These are phyloP conservation scores for Heliconius ethilla DNA, from an alignment of 2,888 invertebrate genomes.

Conservation along the genomic window DNA sequence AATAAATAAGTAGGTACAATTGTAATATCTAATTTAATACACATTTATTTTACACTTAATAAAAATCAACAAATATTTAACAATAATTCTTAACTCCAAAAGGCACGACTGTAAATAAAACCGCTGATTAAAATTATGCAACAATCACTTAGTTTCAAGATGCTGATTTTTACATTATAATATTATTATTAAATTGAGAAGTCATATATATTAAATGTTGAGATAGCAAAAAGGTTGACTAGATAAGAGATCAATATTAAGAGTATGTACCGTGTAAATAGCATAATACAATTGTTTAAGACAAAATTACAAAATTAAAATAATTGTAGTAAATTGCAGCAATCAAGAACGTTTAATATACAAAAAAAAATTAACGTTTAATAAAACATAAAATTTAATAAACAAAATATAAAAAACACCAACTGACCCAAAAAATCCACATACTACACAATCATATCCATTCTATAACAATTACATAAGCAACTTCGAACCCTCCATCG, in stretches of 20 bases:
- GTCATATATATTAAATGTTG: neutral
- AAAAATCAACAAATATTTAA: conserved; percentile 30
- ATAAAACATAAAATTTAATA: neutral
- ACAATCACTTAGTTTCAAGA: neutral
- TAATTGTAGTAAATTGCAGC: neutral
- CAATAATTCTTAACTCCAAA: conserved; percentile 27
- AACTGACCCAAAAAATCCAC: neutral
- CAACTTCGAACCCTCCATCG: conserved; percentile 21
- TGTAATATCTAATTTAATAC: conserved; percentile 22
- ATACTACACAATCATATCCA: neutral
- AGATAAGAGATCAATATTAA: neutral
- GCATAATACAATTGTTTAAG: neutral
- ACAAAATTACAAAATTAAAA: neutral
- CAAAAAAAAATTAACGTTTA: too few species aligned
- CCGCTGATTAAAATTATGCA: conserved; percentile 26
- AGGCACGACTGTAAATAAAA: conserved; percentile 36
- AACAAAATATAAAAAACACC: neutral
- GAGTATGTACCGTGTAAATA: conserved; percentile 25
- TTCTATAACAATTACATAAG: neutral
- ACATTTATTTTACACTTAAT: conserved; percentile 23
- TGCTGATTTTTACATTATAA: conserved; percentile 2
- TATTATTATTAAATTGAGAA: neutral
- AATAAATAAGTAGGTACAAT: conserved; percentile 23
- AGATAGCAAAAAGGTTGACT: neutral
- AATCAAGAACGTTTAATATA: neutral